Base-by-base conservation (phyloP, 2,797 vertebrate genomes). In the Huso huso region DNA sequence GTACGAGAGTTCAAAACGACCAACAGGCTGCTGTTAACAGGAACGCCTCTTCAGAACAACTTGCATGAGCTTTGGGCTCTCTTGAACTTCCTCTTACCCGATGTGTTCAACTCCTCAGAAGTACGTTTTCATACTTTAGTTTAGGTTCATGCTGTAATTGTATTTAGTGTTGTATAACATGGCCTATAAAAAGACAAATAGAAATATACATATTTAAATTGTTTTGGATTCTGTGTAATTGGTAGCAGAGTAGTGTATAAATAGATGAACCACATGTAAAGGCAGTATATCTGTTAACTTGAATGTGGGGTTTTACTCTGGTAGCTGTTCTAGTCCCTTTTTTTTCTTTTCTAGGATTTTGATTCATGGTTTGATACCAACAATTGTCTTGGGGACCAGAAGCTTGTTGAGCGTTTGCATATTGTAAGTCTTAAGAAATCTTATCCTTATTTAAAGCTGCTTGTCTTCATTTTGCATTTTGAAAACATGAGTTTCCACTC, bases 331-430 rank as follows among this genome's bases (percentile, higher is more conserved):
- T 37, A 37, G 3, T 37, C 3, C 37, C 51, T 66, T 67, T 72
- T 68, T 68, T 81, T 12, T 80, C 76, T 67, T 73, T 75, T 48
- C 37, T 37, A 99, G 97, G 97, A 99, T 79, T 99, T 99, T 75
- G 96, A 99, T 81, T 95, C 97, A 0, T 99, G 97, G 97, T 99
- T 99, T 83, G 97, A 99, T 85, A 99, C 96, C 62, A 99, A 99
- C 81, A 98, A 98, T 83, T 99, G 96, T 74, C 83, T 99, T 73
- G 97, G 96, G 9, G 97, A 99, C 88, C 90, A 93, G 71, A 95
- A 98, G 77, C 70, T 99, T 79, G 97, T 99, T 48, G 97, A 99
- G 69, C 95, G 96, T 79, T 93, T 99, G 77, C 97, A 99, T 82
- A 94, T 95, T 80, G 96, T 97, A 80, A 84, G 94, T 85, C 68